A percentile compares a stretch with the other conserved stretches of the same genome.
These are phyloP conservation scores for Callocephalon fimbriatum DNA, from an alignment of 2,113 vertebrate genomes.

Conservation along the genomic window DNA sequence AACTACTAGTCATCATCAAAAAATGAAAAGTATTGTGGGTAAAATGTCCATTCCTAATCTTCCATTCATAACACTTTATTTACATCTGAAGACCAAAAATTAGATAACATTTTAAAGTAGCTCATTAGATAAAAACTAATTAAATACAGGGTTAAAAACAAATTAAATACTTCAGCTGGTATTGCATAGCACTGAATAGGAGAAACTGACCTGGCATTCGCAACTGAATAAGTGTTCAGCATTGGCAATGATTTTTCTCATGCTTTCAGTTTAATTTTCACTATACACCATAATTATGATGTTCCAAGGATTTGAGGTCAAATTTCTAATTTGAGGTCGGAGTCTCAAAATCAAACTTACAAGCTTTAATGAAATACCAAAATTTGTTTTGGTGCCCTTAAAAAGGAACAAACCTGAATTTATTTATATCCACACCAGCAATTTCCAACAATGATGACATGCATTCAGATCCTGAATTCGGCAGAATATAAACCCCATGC, in stretches of 20 bases:
- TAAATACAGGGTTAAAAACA: neutral
- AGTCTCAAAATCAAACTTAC: neutral
- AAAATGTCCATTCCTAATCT: neutral
- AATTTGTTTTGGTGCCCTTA: neutral
- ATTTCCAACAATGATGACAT: neutral
- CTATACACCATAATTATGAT: neutral
- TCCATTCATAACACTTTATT: neutral
- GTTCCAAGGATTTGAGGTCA: neutral
- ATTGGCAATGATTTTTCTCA: neutral
- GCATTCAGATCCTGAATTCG: neutral
- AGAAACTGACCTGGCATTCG: neutral
- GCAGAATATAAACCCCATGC: neutral
- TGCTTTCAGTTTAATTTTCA: neutral
- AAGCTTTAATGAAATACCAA: neutral
- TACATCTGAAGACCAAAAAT: conserved; percentile 7
- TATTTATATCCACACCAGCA: neutral
- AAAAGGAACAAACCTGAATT: neutral
- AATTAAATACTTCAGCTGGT: conserved; percentile 4
- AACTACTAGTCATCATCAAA: conserved; percentile 18
- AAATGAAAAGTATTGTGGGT: neutral
- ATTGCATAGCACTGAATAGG: neutral
- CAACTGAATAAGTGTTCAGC: neutral
- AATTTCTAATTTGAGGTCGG: neutral
- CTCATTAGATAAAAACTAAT: conserved; percentile 20
- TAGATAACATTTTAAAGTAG: neutral